Conservation (phyloP, 2,888 invertebrate species). For the Megastigmus dorsalis region DNA sequence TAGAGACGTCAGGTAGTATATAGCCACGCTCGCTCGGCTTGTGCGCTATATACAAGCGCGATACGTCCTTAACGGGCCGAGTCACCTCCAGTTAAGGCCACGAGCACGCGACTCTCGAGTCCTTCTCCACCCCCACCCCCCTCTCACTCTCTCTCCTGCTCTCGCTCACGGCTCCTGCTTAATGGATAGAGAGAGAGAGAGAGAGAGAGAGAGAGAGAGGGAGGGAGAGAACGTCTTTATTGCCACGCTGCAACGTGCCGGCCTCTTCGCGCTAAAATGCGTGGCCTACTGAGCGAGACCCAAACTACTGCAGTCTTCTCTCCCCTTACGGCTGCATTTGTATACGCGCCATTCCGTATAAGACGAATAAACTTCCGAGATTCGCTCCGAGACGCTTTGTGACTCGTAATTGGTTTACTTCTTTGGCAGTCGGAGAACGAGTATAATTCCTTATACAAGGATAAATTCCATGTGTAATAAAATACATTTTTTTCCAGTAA, state of each 20-base stretch:
- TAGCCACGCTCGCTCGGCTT: not conserved
- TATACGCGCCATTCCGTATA: no score
- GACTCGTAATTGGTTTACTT: no score
- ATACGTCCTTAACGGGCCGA: constrained; percentile 15
- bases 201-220: not conserved
- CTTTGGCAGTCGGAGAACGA: no score
- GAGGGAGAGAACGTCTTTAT: constrained; percentile 16
- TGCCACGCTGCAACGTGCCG: not conserved
- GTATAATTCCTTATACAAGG: no score
- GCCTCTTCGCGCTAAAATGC: not conserved
- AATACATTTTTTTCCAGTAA: no score
- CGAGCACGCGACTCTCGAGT: not conserved
- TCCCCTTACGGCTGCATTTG: no score
- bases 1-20: constrained; percentile 34
- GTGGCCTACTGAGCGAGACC: not conserved
- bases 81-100: constrained; percentile 43
- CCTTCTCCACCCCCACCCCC: not conserved
- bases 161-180: not conserved
- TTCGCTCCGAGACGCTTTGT: no score
- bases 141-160: not conserved
- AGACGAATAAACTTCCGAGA: no score
- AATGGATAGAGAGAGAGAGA: not conserved
- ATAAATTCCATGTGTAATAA: no score
- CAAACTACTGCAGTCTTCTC: not conserved
- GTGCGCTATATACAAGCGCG: constrained; percentile 5